Base-by-base conservation (phyloP, 1,140 invertebrate genomes). In the Centruroides sculpturatus region DNA sequence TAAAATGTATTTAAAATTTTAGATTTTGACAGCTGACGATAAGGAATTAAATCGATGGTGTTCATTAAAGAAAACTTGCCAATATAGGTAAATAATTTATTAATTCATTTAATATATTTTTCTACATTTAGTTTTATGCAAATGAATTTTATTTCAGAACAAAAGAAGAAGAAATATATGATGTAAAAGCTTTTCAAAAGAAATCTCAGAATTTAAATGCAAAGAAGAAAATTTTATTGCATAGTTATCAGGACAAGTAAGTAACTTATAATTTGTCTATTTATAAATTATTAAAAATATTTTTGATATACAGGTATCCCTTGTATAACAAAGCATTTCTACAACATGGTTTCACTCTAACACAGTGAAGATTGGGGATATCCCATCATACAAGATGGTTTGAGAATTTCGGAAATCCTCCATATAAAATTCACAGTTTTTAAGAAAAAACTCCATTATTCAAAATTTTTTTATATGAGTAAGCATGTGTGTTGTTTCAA, bases 21-120 rank as follows among this genome's bases (percentile, higher is more conserved):
- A 41, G 41, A 92, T 99, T 71, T 77, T 98, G 61, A 75, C 82
- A 68, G 89, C 91, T 48, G 85, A 92, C 71, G 92, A 97, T 70
- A 85, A 83, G 69, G 93, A 98, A 75, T 76, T 99, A 5, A 98
- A 98, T 70, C 82, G 82, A 65, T 98, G 95, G 95, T 90, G 85
- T 69, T 89, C 92, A 1, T 72, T 98, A 4, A 95, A 92, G 73
- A 94, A 90, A 75, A 84, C 89, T 9, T 41, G 41, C 41, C 83
- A 87, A 70, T 82, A 86, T 66, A 80, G 72, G 68, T 70, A 60
- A 47, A 55, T 57, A 9, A 7, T 51, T 0, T 13, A 51, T 51
- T 23, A 23, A 23, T 51, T 34, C 12, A 51, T 51, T 51, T 51
- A 5, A 34, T 51, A 34, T 3, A 51, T 5, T 51, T 51, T 51